These are phyloP conservation scores for Sylvilagus bachmani DNA, from an alignment of 2,113 vertebrate species.

Conservation along the genomic window DNA sequence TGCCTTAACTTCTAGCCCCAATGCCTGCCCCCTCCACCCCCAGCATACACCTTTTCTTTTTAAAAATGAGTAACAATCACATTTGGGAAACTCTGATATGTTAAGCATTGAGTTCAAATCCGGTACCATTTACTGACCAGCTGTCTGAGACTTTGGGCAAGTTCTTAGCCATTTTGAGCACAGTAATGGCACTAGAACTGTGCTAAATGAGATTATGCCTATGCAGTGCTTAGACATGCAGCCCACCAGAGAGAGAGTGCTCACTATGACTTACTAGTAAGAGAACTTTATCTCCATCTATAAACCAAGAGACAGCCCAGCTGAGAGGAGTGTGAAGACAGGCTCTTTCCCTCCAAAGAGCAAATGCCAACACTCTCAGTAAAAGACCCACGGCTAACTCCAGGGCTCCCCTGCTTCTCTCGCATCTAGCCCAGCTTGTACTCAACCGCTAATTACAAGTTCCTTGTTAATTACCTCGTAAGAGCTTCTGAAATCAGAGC, in stretches of 20 bases:
- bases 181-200: background rate
- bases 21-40: no score
- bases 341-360: background rate
- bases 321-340: background rate
- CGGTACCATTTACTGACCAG: background rate
- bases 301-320: constrained; percentile 1
- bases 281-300: background rate
- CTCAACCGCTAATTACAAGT: constrained; percentile 60
- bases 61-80: background rate
- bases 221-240: background rate
- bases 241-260: rapidly evolving
- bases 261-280: background rate
- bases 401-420: background rate
- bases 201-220: background rate
- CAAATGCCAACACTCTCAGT: background rate
- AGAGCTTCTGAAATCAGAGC: constrained; percentile 52
- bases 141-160: background rate
- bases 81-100: background rate
- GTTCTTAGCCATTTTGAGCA: background rate
- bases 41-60: background rate
- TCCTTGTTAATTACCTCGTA: constrained; percentile 42
- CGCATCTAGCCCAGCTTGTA: background rate
- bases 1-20: no score
- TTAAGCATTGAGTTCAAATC: constrained; percentile 28
- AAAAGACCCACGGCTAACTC: background rate